These are phyloP conservation scores for Dicerorhinus sumatrensis DNA, from an alignment of 2,113 vertebrate genomes.

Conservation along the genomic window DNA sequence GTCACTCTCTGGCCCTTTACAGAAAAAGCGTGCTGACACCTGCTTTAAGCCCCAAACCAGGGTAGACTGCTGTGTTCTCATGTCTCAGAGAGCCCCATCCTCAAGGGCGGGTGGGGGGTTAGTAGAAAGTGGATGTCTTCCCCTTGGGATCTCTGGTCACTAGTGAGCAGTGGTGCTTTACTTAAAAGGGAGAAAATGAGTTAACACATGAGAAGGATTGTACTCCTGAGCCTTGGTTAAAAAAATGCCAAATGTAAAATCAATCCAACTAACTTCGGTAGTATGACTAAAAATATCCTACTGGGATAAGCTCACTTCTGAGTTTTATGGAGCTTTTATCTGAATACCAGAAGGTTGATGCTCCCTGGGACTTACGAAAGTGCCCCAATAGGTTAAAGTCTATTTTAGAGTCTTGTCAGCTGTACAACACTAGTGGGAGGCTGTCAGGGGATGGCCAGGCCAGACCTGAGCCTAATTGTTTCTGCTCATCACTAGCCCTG, in stretches of 20 bases:
- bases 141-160: neutral
- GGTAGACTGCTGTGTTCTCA: too few species aligned
- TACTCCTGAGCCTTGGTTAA: neutral
- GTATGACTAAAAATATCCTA: constrained; percentile 26
- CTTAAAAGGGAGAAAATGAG: neutral
- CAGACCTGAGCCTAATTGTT: neutral
- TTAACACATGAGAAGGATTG: neutral
- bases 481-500: neutral
- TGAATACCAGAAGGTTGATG: constrained; percentile 5
- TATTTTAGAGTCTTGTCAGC: neutral
- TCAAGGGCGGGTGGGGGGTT: too few species aligned
- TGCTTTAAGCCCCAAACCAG: neutral
- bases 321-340: constrained; percentile 48
- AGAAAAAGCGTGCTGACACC: neutral
- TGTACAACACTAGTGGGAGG: neutral
- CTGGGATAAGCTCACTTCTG: constrained; percentile 29
- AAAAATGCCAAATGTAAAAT: constrained; percentile 52
- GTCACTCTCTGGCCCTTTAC: neutral
- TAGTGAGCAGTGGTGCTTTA: neutral
- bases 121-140: neutral
- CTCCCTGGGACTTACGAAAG: neutral
- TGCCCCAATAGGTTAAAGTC: neutral
- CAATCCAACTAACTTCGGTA: constrained; percentile 30
- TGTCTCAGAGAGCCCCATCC: neutral
- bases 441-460: neutral